Percentiles rank a stretch among this genome's conserved stretches.
phyloP scores from a whole-genome alignment of 2,113 vertebrate species.

The Delphinus delphis region DNA sequence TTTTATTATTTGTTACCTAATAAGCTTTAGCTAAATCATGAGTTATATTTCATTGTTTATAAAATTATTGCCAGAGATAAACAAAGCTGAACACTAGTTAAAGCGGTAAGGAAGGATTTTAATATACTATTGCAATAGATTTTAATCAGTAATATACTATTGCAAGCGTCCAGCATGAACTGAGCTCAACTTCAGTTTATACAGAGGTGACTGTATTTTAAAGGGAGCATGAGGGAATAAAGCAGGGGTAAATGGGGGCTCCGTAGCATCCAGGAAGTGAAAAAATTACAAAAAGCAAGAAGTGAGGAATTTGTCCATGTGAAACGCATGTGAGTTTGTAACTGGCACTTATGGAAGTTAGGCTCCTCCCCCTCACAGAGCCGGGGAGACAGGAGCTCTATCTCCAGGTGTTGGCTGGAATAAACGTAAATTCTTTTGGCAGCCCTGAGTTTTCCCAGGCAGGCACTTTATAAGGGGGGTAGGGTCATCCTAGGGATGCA shows the following conservation, averaged over 20 bases:
- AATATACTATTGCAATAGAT: neutral
- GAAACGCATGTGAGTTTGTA: neutral
- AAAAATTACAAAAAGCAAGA: neutral
- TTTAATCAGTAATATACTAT: neutral
- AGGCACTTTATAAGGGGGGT: neutral
- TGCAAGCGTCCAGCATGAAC: neutral
- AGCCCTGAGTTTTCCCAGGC: neutral
- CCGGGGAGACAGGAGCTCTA: neutral
- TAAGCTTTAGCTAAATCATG: slow-evolving; percentile 20
- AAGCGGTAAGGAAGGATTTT: neutral
- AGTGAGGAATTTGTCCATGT: neutral
- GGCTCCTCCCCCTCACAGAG: neutral
- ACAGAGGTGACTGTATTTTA: neutral
- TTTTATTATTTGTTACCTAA: slow-evolving; percentile 7
- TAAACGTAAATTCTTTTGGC: neutral
- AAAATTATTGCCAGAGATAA: neutral
- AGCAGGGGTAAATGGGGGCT: neutral
- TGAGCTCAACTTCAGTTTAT: neutral
- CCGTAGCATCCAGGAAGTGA: neutral
- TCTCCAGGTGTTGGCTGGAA: neutral
- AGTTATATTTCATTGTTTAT: neutral
- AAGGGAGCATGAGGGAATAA: neutral
- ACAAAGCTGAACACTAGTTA: neutral
- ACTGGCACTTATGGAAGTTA: neutral
- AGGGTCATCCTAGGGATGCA: neutral